Evolutionary conservation across 2,113 vertebrate genomes (phyloP).

Genomic region (Nothoprocta pentlandii): DNA sequence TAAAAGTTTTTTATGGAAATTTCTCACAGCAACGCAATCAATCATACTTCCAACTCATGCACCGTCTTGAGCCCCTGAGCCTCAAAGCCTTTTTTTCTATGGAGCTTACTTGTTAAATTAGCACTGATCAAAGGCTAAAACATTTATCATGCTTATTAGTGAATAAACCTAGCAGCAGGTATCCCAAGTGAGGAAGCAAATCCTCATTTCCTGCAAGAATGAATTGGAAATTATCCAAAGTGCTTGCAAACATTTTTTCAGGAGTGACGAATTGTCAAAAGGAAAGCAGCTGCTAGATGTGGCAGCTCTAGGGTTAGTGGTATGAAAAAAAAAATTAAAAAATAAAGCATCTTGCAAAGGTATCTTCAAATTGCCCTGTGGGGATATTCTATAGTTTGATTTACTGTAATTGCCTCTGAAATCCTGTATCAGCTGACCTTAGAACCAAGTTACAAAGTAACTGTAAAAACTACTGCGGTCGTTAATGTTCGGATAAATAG

Average conservation of each 20-base stretch:
- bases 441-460: constrained; percentile 58
- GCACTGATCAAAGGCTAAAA: constrained; percentile 90
- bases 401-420: constrained; percentile 77
- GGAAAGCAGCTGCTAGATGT: constrained; percentile 79
- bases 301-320: constrained; percentile 63
- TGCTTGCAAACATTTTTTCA: constrained; percentile 85
- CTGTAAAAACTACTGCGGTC: constrained; percentile 4
- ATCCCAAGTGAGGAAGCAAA: constrained; percentile 89
- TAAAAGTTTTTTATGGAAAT: constrained; percentile 85
- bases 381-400: constrained; percentile 67
- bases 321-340: neutral
- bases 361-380: constrained; percentile 47
- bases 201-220: constrained; percentile 87
- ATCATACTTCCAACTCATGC: constrained; percentile 83
- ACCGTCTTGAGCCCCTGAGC: constrained; percentile 81
- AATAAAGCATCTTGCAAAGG: constrained; percentile 30
- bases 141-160: constrained; percentile 92
- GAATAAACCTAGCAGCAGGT: constrained; percentile 91
- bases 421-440: constrained; percentile 66
- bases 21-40: constrained; percentile 83
- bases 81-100: constrained; percentile 83
- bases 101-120: constrained; percentile 89
- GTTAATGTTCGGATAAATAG: constrained; percentile 43
- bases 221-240: constrained; percentile 86
- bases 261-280: constrained; percentile 84